Evolutionary conservation across 2,113 vertebrate species (phyloP), one percentile per base, ranked within the genome.

Genomic region (Xyrauchen texanus): DNA sequence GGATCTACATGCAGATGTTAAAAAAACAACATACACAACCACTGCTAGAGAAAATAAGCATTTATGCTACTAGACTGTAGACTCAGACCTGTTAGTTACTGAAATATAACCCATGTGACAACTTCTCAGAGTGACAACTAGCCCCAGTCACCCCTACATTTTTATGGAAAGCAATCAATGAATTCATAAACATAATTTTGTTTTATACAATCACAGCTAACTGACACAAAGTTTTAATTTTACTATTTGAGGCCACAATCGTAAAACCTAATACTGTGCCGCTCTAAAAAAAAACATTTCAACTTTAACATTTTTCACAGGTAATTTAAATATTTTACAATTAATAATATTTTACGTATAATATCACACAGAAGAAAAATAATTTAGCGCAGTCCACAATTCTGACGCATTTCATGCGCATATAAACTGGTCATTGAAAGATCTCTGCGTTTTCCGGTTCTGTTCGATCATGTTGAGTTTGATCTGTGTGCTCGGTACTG

Each of bases 391-490:
- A 74, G 3, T 74, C 21, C 16, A 62, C 21, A 34, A 34, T 51
- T 15, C 62, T 49, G 46, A 21, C 6, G 0, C 21, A 34, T 34
- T 60, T 72, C 7, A 13, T 73, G 55, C 11, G 21, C 8, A 57
- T 58, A 47, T 58, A 72, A 46, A n/a, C 21, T 10, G 3, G 68
- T 4, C 45, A 3, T 6, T 55, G 8, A 46, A 7, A 34, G 21
- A 34, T 34, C 21, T 34, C 8, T 3, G 47, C 13, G 8, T 65
- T 5, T 5, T 57, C 88, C 88, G 7, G 4, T 80, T 61, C 82
- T 0, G 72, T 60, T 72, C 88, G 88, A 75, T 91, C 87, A 4
- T 2, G 77, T 16, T 69, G 83, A 4, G 0, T 45, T 7, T 75
- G 66, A 16, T 76, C 65, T 16, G 49, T 53, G 21, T 64, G 55